phyloP scores from a whole-genome alignment of 2,113 vertebrate species.

The Protomyctophum bolini region DNA sequence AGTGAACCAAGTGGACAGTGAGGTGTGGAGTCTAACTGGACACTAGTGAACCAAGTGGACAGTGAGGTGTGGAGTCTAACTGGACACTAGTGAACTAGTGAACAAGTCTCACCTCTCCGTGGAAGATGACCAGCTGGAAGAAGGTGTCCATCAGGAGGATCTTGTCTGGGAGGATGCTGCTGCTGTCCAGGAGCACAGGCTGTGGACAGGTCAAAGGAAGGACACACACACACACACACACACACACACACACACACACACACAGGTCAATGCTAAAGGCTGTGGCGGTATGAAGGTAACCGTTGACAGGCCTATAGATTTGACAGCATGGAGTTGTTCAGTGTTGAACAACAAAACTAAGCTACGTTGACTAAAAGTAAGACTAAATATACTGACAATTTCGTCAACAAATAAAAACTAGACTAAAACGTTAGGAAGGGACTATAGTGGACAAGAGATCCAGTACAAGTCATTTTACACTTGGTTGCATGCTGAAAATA shows the following conservation, averaged over 20 bases:
- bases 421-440: no score
- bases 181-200: slow-evolving; percentile 97
- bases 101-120: slow-evolving; percentile 87
- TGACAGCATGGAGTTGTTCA: no score
- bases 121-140: slow-evolving; percentile 97
- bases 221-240: slow-evolving; percentile 20
- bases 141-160: slow-evolving; percentile 98
- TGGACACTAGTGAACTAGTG: background rate
- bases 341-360: no score
- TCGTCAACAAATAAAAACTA: no score
- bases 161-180: slow-evolving; percentile 94
- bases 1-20: background rate
- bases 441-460: no score
- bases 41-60: background rate
- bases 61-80: no score
- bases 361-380: no score
- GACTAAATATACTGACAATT: no score
- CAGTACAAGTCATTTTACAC: no score
- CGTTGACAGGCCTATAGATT: background rate
- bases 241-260: slow-evolving; percentile 18
- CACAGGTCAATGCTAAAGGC: background rate
- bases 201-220: slow-evolving; percentile 61
- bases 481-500: no score
- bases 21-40: no score
- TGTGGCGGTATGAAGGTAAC: no score